A percentile compares a stretch with the other conserved stretches of the same genome.
These are phyloP conservation scores for Asteroscopus sphinx DNA, from an alignment of 2,888 invertebrate genomes.

Conservation along the genomic window DNA sequence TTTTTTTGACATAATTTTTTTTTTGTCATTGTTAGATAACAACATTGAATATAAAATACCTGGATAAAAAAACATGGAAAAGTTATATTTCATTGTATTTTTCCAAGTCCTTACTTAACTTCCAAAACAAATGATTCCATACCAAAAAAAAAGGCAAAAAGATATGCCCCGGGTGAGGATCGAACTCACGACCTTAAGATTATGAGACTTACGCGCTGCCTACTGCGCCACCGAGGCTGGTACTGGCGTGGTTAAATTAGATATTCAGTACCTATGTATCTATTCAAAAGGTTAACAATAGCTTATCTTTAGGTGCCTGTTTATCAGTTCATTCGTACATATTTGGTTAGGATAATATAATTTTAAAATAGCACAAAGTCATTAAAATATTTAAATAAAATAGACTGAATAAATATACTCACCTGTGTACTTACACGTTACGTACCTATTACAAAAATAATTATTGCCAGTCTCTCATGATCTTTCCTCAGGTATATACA, in stretches of 20 bases:
- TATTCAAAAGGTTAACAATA: conserved; percentile 2
- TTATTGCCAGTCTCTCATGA: no score
- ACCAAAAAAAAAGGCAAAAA: conserved; percentile 38
- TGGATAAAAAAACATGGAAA: no score
- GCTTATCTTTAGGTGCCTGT: background rate
- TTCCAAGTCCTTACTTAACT: no score
- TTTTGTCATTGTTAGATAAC: no score
- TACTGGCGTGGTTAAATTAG: conserved; percentile 9
- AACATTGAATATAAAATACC: no score
- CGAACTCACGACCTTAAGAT: conserved; percentile 94
- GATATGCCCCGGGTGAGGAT: conserved; percentile 60
- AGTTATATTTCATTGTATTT: no score
- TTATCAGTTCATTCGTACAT: background rate
- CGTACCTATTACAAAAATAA: background rate
- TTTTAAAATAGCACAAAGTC: no score
- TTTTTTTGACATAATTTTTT: no score
- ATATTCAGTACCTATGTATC: conserved; percentile 3
- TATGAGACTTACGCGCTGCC: conserved; percentile 97
- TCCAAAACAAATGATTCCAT: background rate
- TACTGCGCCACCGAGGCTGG: conserved; percentile 95
- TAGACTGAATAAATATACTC: no score
- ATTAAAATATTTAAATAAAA: no score
- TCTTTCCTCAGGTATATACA: no score
- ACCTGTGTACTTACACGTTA: background rate
- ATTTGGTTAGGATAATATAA: background rate